Conservation (phyloP, 2,888 invertebrate species). For the Myopa testacea region DNA sequence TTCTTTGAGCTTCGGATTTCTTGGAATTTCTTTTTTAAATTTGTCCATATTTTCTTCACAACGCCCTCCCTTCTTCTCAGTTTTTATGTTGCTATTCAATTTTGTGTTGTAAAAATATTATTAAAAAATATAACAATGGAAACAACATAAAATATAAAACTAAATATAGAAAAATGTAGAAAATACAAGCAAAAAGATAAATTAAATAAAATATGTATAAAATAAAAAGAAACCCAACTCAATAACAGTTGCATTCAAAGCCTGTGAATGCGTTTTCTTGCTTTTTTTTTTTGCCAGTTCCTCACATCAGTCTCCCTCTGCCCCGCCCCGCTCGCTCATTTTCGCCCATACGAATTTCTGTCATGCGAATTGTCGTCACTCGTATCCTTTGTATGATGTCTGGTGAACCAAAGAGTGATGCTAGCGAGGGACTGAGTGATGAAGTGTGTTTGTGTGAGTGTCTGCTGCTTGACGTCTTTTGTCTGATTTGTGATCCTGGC, state of each 20-base stretch:
- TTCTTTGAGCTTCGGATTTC: neutral
- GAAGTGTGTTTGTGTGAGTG: neutral
- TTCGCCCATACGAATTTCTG: neutral
- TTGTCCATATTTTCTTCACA: no score
- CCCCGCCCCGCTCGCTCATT: neutral
- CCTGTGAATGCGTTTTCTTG: neutral
- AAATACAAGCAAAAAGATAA: neutral
- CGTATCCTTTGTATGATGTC: neutral
- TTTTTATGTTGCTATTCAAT: no score
- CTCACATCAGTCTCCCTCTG: neutral
- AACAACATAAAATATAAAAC: no score
- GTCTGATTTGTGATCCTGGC: constrained; percentile 23
- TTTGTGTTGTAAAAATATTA: no score
- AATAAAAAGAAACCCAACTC: neutral
- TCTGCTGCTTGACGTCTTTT: constrained; percentile 5
- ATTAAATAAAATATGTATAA: neutral
- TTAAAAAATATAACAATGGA: no score
- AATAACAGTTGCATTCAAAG: neutral
- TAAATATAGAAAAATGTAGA: neutral
- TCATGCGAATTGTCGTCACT: constrained; percentile 1
- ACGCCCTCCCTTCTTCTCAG: no score
- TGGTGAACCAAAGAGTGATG: neutral
- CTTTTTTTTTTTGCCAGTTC: neutral
- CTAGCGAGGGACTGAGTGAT: no score
- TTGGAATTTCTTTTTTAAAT: no score